phyloP scores from a whole-genome alignment of 2,888 invertebrate genomes.

The Chirona hameri region DNA sequence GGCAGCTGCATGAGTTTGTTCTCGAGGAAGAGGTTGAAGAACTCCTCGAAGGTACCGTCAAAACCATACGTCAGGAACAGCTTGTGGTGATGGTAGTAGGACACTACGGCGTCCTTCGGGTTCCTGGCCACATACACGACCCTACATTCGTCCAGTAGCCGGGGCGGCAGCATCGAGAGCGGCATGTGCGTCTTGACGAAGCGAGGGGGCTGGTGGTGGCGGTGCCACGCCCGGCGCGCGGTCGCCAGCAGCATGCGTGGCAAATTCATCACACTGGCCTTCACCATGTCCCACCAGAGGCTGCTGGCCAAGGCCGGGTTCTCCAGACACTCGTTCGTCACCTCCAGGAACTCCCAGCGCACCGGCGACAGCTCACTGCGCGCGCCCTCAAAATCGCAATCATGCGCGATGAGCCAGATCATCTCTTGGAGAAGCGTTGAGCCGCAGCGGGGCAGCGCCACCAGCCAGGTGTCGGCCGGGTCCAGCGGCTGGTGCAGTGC shows the following conservation, averaged over 20 bases:
- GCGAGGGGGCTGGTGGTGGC: slow-evolving; percentile 35
- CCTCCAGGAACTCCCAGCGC: background rate
- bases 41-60: slow-evolving; percentile 44
- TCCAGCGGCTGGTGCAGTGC: background rate
- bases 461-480: background rate
- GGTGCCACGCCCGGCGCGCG: background rate
- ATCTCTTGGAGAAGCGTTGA: background rate
- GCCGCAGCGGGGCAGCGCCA: slow-evolving; percentile 1
- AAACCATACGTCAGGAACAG: background rate
- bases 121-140: slow-evolving; percentile 50
- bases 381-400: background rate
- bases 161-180: slow-evolving; percentile 35
- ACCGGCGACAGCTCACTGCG: background rate
- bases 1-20: slow-evolving; percentile 48
- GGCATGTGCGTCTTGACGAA: slow-evolving; percentile 44
- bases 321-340: background rate
- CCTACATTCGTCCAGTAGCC: slow-evolving; percentile 41
- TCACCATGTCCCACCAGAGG: background rate
- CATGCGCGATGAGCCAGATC: background rate
- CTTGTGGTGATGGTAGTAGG: slow-evolving; percentile 47
- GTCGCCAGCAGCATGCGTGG: background rate
- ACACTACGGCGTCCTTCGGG: slow-evolving; percentile 50
- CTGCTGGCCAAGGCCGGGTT: background rate
- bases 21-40: slow-evolving; percentile 46
- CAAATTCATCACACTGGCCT: background rate